phyloP scores from a whole-genome alignment of 2,888 invertebrate genomes.

The Limnephilus auricula region DNA sequence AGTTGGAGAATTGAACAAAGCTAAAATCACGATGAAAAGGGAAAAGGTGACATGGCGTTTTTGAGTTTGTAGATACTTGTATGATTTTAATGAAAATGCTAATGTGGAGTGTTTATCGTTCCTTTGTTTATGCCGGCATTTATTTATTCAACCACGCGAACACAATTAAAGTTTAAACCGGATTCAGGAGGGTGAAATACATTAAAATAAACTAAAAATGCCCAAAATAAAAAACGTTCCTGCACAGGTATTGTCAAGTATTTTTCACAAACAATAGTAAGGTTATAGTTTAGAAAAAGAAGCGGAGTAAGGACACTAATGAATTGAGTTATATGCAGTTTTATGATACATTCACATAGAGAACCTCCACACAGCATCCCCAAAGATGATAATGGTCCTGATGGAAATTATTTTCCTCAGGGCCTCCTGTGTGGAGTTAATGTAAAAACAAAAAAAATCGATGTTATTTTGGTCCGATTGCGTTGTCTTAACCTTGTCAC shows the following conservation, averaged over 20 bases:
- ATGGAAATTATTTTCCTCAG: too few relatives aligned
- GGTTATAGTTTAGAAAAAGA: too few relatives aligned
- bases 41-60: conserved; percentile 8
- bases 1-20: conserved; percentile 28
- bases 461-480: too few relatives aligned
- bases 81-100: not conserved
- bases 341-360: too few relatives aligned
- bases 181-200: not conserved
- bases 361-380: too few relatives aligned
- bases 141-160: not conserved
- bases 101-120: not conserved
- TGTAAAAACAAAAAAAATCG: too few relatives aligned
- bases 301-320: too few relatives aligned
- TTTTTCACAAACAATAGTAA: not conserved
- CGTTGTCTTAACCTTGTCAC: too few relatives aligned
- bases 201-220: not conserved
- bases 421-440: too few relatives aligned
- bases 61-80: not conserved
- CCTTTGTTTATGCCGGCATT: not conserved
- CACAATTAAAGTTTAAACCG: not conserved
- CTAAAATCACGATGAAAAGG: not conserved
- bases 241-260: not conserved
- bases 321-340: too few relatives aligned
- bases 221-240: not conserved
- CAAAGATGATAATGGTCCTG: too few relatives aligned